Percentiles rank a stretch among this genome's conserved stretches.
Conservation (phyloP, 2,113 vertebrate species). For the Scortum barcoo region DNA sequence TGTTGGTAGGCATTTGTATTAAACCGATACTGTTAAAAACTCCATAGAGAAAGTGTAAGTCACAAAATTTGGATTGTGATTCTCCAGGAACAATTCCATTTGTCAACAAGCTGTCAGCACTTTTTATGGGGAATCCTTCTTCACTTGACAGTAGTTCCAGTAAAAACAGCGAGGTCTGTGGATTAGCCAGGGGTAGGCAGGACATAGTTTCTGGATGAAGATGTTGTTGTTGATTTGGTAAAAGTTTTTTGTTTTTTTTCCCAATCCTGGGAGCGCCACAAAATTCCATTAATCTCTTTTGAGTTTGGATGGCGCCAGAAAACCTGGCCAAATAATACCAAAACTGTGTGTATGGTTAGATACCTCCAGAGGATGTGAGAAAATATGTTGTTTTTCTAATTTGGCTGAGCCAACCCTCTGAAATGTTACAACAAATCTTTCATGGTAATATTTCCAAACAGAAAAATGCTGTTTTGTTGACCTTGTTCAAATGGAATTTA, state of each 20-base stretch:
- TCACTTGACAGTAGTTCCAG: neutral
- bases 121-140: constrained; percentile 14
- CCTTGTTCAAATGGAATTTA: constrained; percentile 1
- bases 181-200: constrained; percentile 19
- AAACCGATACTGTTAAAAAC: too few species aligned
- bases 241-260: neutral
- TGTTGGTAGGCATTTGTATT: too few species aligned
- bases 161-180: constrained; percentile 16
- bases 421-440: constrained; percentile 22
- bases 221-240: neutral
- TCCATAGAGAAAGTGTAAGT: too few species aligned
- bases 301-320: constrained; percentile 26
- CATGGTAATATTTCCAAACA: constrained; percentile 9
- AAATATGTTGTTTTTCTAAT: constrained; percentile 23
- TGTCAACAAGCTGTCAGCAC: constrained; percentile 18
- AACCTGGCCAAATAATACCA: constrained; percentile 8
- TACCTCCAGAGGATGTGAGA: constrained; percentile 8
- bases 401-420: neutral
- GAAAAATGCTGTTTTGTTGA: constrained; percentile 6
- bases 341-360: neutral
- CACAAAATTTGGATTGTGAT: constrained; percentile 7
- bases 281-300: constrained; percentile 12
- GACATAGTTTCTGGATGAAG: constrained; percentile 22
- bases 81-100: constrained; percentile 16
- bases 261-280: neutral